Base-by-base conservation (phyloP, 2,113 vertebrate genomes). In the Caracal caracal region DNA sequence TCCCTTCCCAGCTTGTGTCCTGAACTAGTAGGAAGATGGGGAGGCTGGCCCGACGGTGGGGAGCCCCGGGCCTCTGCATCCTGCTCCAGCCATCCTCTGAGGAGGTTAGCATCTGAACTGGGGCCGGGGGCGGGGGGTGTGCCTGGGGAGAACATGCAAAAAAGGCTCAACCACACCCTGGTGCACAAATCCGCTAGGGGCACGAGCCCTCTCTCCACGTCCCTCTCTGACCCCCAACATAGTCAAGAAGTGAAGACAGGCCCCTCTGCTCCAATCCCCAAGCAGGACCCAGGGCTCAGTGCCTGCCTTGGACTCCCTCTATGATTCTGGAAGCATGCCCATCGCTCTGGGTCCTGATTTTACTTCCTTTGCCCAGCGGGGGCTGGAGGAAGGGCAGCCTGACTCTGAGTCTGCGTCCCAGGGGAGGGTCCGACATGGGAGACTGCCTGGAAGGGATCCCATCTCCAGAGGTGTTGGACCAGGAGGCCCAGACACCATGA, bases 401-500 rank as follows among this genome's bases (percentile, higher is more conserved):
- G 90, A 83, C 37, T 73, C 63, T 78, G 71, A 63, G 35, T 71
- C 61, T 49, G 30, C n/a, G 15, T 81, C 89, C 70, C 53, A 30
- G 19, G 66, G 68, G 63, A 59, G 75, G 56, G 73, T 82, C 56
- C 81, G 78, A 40, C 65, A 28, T 71, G 80, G n/a, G 59, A 76
- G 51, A 59, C 1, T 1, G 51, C 28, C 89, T 94, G 88, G 71
- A 92, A 68, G 71, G 35, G 53, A 12, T 16, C 83, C 43, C 66
- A 51, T 71, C 26, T 71, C 63, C 71, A 28, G 84, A 59, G 43
- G 75, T 30, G 43, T 88, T 87, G 66, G 80, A 20, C 84, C 82
- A 66, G 49, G 76, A 88, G 76, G 68, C 87, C 95, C 56, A 81
- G 95, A 97, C 85, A 13, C 40, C 75, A 49, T 96, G 97, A 96